A percentile compares a stretch with the other conserved stretches of the same genome.
Conservation (phyloP, 2,797 vertebrate genomes). For the Eptatretus atami region DNA sequence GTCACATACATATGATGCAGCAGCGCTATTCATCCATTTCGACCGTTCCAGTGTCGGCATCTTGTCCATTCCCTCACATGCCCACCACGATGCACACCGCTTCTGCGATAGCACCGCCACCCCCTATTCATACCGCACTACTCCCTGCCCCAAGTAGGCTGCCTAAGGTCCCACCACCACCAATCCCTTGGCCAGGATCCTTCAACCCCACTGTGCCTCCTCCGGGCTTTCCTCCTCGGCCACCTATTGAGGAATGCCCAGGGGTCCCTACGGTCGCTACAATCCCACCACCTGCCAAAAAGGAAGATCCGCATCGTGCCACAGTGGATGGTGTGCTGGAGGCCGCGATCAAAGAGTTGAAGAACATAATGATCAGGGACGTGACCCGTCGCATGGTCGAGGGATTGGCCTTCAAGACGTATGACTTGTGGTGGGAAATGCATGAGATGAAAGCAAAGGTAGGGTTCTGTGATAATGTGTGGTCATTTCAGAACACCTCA, state of each 20-base stretch:
- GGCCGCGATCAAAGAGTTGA: slow-evolving; percentile 79
- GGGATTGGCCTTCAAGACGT: slow-evolving; percentile 78
- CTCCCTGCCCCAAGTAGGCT: neutral
- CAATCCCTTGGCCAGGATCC: slow-evolving; percentile 14
- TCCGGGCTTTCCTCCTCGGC: slow-evolving; percentile 17
- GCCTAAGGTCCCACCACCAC: neutral
- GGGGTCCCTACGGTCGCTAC: slow-evolving; percentile 72
- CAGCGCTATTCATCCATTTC: slow-evolving; percentile 24
- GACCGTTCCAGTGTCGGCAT: neutral
- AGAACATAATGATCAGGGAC: slow-evolving; percentile 95
- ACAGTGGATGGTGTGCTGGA: slow-evolving; percentile 69
- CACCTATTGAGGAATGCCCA: slow-evolving; percentile 54
- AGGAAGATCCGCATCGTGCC: slow-evolving; percentile 87
- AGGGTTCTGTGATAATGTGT: slow-evolving; percentile 6
- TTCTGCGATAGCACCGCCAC: neutral
- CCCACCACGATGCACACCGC: neutral
- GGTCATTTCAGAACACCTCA: too few relatives aligned
- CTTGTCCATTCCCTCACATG: neutral
- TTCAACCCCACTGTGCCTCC: too few relatives aligned
- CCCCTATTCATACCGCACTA: neutral
- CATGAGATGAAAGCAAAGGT: slow-evolving; percentile 83
- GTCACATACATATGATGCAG: slow-evolving; percentile 60
- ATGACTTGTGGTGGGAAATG: slow-evolving; percentile 97
- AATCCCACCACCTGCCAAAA: slow-evolving; percentile 23
- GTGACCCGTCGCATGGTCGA: slow-evolving; percentile 96